These are phyloP conservation scores for Enteromius trimaculatus DNA, from an alignment of 2,797 vertebrate genomes.

Conservation along the genomic window DNA sequence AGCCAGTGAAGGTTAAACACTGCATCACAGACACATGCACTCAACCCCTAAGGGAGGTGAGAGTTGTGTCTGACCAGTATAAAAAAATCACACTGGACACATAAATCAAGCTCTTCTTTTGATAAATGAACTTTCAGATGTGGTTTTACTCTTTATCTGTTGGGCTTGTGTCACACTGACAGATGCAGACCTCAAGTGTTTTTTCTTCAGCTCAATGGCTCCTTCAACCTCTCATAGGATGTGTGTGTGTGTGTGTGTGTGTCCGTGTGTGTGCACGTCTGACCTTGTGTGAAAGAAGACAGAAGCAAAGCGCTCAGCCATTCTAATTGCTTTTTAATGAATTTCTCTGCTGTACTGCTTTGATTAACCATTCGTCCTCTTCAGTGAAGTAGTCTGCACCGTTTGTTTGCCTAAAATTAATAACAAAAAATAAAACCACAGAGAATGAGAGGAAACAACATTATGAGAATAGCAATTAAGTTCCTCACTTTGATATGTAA, in stretches of 20 bases:
- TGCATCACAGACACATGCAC: constrained; percentile 40
- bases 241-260: constrained; percentile 8
- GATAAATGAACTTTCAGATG: not conserved
- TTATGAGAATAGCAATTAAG: constrained; percentile 12
- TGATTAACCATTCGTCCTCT: constrained; percentile 71
- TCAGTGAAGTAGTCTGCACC: constrained; percentile 65
- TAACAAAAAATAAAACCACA: constrained; percentile 26
- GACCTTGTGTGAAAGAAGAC: constrained; percentile 49
- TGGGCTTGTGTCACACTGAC: constrained; percentile 14
- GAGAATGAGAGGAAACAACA: not conserved
- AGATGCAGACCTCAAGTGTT: constrained; percentile 33
- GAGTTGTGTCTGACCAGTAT: not conserved
- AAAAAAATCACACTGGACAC: constrained; percentile 15
- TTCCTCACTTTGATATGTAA: constrained; percentile 6
- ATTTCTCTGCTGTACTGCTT: constrained; percentile 64
- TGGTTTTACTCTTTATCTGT: not conserved
- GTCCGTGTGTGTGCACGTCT: constrained; percentile 25
- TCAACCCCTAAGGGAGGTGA: not conserved
- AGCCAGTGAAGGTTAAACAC: constrained; percentile 66
- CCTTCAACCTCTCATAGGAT: not conserved
- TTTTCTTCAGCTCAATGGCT: constrained; percentile 11
- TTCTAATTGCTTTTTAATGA: constrained; percentile 76
- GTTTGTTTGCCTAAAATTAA: constrained; percentile 55
- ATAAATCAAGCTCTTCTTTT: not conserved
- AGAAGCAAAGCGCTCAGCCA: constrained; percentile 66